Conservation (phyloP, 2,888 invertebrate species). For the Candidula unifasciata region DNA sequence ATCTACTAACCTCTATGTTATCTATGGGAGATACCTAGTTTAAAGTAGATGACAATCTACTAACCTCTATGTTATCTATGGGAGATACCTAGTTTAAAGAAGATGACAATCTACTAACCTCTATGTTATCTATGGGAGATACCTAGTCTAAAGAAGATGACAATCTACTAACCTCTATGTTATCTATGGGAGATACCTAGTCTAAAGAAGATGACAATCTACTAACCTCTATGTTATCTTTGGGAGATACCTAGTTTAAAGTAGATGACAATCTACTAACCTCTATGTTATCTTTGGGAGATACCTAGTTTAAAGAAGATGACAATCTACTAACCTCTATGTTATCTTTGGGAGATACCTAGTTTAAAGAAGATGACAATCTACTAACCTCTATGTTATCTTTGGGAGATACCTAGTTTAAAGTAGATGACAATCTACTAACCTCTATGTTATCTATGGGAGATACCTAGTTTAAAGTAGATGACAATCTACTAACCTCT, state of each 20-base stretch:
- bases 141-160: neutral
- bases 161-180: neutral
- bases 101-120: neutral
- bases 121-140: neutral
- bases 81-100: neutral
- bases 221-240: neutral
- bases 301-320: neutral
- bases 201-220: neutral
- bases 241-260: neutral
- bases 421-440: neutral
- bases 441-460: neutral
- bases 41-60: neutral
- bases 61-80: neutral
- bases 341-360: neutral
- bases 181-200: neutral
- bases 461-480: neutral
- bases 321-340: neutral
- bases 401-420: neutral
- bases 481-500: neutral
- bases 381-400: neutral
- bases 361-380: neutral
- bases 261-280: neutral
- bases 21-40: neutral
- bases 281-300: neutral
- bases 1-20: neutral